Evolutionary conservation across 2,797 vertebrate species (phyloP).

Genomic region (Danio jaintianensis): DNA sequence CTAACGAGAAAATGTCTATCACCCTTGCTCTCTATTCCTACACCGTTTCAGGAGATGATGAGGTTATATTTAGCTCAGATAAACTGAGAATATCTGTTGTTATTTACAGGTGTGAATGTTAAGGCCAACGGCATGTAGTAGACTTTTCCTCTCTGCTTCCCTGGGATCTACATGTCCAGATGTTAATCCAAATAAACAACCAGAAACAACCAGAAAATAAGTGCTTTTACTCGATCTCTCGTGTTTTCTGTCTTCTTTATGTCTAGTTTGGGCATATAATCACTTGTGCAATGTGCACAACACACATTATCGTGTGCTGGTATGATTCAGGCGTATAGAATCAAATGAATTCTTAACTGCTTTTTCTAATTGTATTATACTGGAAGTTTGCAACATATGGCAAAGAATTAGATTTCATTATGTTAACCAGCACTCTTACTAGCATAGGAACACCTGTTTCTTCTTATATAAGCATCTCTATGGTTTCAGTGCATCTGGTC

Average conservation of each 20-base stretch:
- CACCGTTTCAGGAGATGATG: constrained; percentile 12
- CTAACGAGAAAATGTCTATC: constrained; percentile 57
- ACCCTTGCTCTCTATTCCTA: constrained; percentile 26
- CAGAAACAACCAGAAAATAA: neutral
- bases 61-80: constrained; percentile 40
- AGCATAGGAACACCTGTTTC: neutral
- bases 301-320: neutral
- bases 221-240: neutral
- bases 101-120: constrained; percentile 36
- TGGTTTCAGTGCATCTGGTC: constrained; percentile 12
- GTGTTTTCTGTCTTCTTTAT: neutral
- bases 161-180: constrained; percentile 7
- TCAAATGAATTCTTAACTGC: neutral
- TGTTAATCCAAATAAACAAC: constrained; percentile 19
- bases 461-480: neutral
- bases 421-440: constrained; percentile 13
- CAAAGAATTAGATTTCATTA: constrained; percentile 23
- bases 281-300: neutral
- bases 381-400: constrained; percentile 17
- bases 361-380: neutral
- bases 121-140: neutral
- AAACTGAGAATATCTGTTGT: constrained; percentile 1
- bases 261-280: neutral
- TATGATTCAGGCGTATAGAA: neutral
- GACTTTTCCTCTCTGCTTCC: neutral